A percentile compares a stretch with the other conserved stretches of the same genome.
These are phyloP conservation scores for Anabacerthia variegaticeps DNA, from an alignment of 2,797 vertebrate genomes.

Conservation along the genomic window DNA sequence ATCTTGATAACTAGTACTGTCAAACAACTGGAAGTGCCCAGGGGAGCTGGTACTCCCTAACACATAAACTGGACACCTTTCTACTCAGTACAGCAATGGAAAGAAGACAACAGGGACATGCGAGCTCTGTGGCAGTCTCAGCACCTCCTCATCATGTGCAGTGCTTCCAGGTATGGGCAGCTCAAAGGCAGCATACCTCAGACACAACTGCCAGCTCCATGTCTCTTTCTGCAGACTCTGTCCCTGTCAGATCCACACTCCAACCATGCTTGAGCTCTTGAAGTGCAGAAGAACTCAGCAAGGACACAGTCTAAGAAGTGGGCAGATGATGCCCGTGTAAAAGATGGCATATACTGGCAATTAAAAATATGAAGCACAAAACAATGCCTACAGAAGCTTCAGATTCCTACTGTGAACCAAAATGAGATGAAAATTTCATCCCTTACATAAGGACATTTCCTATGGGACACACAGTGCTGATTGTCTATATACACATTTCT, in stretches of 20 bases:
- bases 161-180: neutral
- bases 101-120: fast-evolving
- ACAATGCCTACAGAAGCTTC: neutral
- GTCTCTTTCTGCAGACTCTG: neutral
- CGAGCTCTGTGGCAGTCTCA: neutral
- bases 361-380: neutral
- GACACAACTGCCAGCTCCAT: fast-evolving
- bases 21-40: neutral
- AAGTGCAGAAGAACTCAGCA: neutral
- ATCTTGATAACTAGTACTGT: neutral
- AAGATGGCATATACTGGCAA: neutral
- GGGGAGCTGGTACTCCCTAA: neutral
- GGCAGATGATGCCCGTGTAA: neutral
- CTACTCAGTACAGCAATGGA: neutral
- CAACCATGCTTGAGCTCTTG: neutral
- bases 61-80: neutral
- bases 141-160: fast-evolving
- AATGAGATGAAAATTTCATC: neutral
- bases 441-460: neutral
- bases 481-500: neutral
- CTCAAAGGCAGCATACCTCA: neutral
- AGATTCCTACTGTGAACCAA: neutral
- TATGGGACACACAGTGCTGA: neutral
- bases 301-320: neutral
- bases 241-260: neutral